These are phyloP conservation scores for Pyrgilauda ruficollis DNA, from an alignment of 2,113 vertebrate genomes.

Conservation along the genomic window DNA sequence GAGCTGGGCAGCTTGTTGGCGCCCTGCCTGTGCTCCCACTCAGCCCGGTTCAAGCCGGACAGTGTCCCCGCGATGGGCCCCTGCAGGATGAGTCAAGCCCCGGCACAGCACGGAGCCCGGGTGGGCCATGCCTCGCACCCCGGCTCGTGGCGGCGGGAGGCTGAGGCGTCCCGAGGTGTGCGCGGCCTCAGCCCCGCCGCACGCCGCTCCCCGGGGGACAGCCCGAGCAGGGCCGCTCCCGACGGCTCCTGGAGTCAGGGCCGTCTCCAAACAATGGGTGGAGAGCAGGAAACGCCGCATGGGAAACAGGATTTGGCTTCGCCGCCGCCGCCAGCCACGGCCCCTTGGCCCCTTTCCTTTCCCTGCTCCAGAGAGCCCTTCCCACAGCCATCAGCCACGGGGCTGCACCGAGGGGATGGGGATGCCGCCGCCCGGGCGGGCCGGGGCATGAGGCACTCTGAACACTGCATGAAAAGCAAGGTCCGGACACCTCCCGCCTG, in stretches of 20 bases:
- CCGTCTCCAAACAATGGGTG: constrained; percentile 69
- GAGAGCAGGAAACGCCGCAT: constrained; percentile 69
- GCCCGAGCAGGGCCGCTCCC: background rate
- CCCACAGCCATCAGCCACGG: background rate
- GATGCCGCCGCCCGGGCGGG: accelerated
- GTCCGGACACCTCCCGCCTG: background rate
- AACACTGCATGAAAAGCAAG: background rate
- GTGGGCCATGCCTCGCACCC: background rate
- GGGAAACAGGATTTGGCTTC: constrained; percentile 71
- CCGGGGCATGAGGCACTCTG: background rate
- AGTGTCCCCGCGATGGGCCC: accelerated
- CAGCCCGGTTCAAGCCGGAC: accelerated
- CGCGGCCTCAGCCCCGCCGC: background rate
- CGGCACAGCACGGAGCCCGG: accelerated
- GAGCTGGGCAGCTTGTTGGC: background rate
- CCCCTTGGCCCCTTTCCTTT: constrained; percentile 62
- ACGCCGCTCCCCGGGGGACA: background rate
- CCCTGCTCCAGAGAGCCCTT: constrained; percentile 53
- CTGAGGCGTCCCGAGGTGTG: background rate
- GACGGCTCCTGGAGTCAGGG: constrained; percentile 30
- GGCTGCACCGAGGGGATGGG: background rate
- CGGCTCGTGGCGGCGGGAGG: accelerated
- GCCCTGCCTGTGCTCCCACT: accelerated
- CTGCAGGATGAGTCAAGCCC: accelerated
- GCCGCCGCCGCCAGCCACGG: constrained; percentile 9